These are phyloP conservation scores for Dexiosoma caninum DNA, from an alignment of 2,888 invertebrate species.

Conservation along the genomic window DNA sequence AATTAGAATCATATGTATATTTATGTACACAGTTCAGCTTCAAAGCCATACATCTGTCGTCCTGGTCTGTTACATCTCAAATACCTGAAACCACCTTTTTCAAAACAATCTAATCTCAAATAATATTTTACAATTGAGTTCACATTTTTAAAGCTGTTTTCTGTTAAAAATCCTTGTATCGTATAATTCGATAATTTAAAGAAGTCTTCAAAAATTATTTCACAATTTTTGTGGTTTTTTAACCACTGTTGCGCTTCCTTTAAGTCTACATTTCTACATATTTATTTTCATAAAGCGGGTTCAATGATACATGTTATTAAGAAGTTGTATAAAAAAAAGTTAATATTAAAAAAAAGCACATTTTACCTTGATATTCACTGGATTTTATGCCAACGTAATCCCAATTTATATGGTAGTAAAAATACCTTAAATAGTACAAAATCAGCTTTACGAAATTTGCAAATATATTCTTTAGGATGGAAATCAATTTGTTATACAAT, in stretches of 20 bases:
- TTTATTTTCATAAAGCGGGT: constrained; percentile 30
- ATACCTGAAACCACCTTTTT: too few relatives aligned
- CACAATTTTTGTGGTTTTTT: not conserved
- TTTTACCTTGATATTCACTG: constrained; percentile 28
- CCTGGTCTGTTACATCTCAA: too few relatives aligned
- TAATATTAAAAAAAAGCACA: not conserved
- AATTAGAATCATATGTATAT: too few relatives aligned
- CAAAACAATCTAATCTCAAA: too few relatives aligned
- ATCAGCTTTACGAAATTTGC: constrained; percentile 17
- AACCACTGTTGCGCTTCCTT: not conserved
- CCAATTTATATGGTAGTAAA: not conserved
- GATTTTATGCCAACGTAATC: constrained; percentile 1
- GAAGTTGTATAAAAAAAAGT: not conserved
- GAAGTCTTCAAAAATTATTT: too few relatives aligned
- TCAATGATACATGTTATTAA: constrained; percentile 54
- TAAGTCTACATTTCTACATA: not conserved
- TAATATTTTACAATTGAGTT: too few relatives aligned
- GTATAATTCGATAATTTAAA: too few relatives aligned
- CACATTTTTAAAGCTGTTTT: too few relatives aligned
- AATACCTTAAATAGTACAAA: constrained; percentile 18
- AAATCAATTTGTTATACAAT: constrained; percentile 35
- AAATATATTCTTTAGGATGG: constrained; percentile 7
- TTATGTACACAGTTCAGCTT: too few relatives aligned
- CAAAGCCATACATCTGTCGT: too few relatives aligned
- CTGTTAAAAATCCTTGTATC: too few relatives aligned